Evolutionary conservation across 2,113 vertebrate genomes (phyloP), one percentile per base, ranked within the genome.

Genomic region (Brachionichthys hirsutus): DNA sequence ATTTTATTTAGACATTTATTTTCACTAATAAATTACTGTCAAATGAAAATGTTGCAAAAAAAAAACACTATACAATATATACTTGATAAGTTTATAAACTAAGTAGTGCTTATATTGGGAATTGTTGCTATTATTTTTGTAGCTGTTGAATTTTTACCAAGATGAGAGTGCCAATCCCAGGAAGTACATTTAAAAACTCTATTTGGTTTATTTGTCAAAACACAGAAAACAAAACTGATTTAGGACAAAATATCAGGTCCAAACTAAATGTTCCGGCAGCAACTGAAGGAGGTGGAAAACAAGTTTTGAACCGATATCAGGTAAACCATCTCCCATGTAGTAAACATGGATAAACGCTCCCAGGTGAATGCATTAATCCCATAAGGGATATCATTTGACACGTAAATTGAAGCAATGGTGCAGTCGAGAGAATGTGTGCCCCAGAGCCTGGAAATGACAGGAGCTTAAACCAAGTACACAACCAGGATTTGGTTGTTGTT

Each of bases 151-250:
- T 48, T 50, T 59, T 60, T 60, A 50, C 51, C 46, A 52, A 34
- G 20, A 24, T 50, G 10, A 38, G 40, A 30, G 40, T 40, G 36
- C 41, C 16, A 35, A 10, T 47, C 22, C 47, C 20, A 62, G 22
- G 19, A 2, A 0, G 14, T 12, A 34, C 19, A 55, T n/a, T 45
- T 55, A 44, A 54, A 54, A 68, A 50, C 34, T 19, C n/a, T 6
- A 36, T 60, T 41, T 15, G 34, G 47, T 57, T 69, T 64, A 9
- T 41, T 42, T 52, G 68, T 61, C 13, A 48, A 55, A 56, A 64
- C 24, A 24, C n/a, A n/a, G n/a, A n/a, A 17, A 1, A 34, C 19
- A 52, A 56, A 48, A 61, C 4, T 1, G 2, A 60, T 56, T 61
- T 56, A 53, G 38, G 46, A 18, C 24, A 19, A 44, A 43, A 70